phyloP scores from a whole-genome alignment of 2,113 vertebrate genomes.

The Cervus canadensis region DNA sequence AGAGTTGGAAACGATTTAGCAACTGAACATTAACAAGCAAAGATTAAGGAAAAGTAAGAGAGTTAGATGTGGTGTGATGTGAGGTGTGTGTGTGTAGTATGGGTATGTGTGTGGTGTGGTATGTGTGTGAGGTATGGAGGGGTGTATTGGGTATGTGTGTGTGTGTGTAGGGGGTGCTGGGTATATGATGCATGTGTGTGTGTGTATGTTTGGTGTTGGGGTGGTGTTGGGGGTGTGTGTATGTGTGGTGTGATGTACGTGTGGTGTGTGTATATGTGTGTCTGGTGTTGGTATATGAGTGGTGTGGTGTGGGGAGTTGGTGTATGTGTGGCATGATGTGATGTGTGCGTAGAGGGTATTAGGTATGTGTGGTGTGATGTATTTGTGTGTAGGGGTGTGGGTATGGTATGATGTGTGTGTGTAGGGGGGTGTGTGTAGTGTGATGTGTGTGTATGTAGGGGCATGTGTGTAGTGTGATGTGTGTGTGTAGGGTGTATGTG shows the following conservation, averaged over 20 bases:
- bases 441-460: not conserved
- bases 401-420: not conserved
- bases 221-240: not conserved
- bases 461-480: no score
- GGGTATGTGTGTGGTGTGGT: not conserved
- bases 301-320: not conserved
- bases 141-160: not conserved
- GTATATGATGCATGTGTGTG: not conserved
- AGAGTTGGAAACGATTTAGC: not conserved
- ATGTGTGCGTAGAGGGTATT: not conserved
- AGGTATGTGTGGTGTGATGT: not conserved
- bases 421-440: no score
- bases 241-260: not conserved
- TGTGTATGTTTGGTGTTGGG: not conserved
- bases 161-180: not conserved
- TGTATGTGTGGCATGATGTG: not conserved
- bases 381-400: no score
- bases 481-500: not conserved
- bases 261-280: not conserved
- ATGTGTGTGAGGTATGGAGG: not conserved
- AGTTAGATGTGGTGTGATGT: not conserved
- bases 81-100: not conserved
- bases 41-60: not conserved
- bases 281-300: not conserved
- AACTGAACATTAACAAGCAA: not conserved